Conservation (phyloP, 2,113 vertebrate species). For the Strix aluco region DNA sequence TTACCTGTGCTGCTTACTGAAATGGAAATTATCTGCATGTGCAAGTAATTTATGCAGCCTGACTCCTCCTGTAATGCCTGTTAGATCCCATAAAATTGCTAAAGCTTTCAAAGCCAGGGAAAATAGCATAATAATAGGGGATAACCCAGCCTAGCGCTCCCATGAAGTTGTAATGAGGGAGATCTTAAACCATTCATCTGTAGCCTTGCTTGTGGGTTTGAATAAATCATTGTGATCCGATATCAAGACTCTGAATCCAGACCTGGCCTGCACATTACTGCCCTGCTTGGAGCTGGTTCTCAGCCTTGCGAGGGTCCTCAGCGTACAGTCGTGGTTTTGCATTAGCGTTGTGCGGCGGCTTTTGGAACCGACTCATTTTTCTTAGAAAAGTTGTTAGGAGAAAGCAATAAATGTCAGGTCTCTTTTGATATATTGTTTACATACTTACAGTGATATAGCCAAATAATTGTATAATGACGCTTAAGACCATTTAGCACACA, state of each 20-base stretch:
- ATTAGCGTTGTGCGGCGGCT: neutral
- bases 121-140: neutral
- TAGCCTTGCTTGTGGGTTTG: neutral
- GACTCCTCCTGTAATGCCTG: neutral
- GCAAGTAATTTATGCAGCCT: neutral
- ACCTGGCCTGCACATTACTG: neutral
- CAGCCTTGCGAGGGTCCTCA: neutral
- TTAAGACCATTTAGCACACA: neutral
- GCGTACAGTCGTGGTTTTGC: accelerated
- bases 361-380: neutral
- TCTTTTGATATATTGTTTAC: neutral
- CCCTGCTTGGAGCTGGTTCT: neutral
- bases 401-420: neutral
- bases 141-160: neutral
- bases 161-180: neutral
- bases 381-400: neutral
- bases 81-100: neutral
- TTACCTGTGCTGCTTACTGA: neutral
- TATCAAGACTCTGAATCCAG: neutral
- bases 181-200: neutral
- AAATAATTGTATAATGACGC: neutral
- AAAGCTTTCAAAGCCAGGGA: neutral
- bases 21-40: neutral
- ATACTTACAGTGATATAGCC: neutral
- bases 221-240: neutral